Conservation (phyloP, 92 coral and sea anemone genomes). For the Scolanthus callimorphus region DNA sequence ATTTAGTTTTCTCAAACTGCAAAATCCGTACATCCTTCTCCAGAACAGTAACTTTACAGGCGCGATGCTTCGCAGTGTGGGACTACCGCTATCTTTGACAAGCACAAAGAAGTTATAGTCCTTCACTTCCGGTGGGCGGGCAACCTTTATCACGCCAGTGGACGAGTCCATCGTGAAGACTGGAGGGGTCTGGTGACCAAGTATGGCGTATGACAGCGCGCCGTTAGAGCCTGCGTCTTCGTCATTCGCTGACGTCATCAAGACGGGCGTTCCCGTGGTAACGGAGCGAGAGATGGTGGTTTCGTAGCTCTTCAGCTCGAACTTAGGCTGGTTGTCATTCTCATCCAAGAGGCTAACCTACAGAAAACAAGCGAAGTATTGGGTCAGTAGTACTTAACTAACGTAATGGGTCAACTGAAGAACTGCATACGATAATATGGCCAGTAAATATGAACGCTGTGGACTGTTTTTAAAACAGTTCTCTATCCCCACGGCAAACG, state of each 20-base stretch:
- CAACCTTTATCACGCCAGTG: constrained; percentile 65
- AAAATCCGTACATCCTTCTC: constrained; percentile 55
- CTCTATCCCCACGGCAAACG: too few species aligned
- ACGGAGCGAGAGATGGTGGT: constrained; percentile 67
- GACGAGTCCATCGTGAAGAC: constrained; percentile 66
- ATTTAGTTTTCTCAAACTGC: constrained; percentile 66
- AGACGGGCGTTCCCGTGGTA: constrained; percentile 55
- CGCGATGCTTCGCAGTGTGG: constrained; percentile 51
- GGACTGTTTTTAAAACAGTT: too few species aligned
- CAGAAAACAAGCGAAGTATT: too few species aligned
- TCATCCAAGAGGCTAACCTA: constrained; percentile 82
- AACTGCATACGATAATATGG: too few species aligned
- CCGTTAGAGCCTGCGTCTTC: constrained; percentile 84
- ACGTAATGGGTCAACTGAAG: too few species aligned
- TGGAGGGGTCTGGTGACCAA: constrained; percentile 97
- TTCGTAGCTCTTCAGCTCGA: constrained; percentile 76
- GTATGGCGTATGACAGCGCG: constrained; percentile 71
- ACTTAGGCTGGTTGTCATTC: constrained; percentile 93
- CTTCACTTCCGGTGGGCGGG: constrained; percentile 73
- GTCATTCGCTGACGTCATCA: constrained; percentile 86
- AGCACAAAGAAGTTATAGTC: constrained; percentile 82
- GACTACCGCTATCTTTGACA: constrained; percentile 82
- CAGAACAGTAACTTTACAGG: constrained; percentile 65
- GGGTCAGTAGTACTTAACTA: too few species aligned
- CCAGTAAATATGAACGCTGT: too few species aligned